Conservation (phyloP, 2,113 vertebrate genomes). For the Willisornis vidua region DNA sequence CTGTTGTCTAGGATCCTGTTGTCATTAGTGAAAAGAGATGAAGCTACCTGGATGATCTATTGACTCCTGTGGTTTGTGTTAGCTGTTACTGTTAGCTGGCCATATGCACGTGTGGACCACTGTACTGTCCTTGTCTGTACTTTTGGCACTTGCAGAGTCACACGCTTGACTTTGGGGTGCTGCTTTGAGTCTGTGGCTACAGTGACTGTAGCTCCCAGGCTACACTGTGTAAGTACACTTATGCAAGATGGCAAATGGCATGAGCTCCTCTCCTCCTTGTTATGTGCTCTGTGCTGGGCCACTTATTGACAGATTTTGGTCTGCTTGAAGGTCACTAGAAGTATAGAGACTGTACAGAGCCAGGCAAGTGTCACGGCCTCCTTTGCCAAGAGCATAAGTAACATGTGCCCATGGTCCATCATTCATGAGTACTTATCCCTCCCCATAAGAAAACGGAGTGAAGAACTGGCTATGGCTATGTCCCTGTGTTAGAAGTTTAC, state of each 20-base stretch:
- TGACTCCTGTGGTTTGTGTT: not conserved
- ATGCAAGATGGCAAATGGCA: fast-evolving
- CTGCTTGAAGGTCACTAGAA: not conserved
- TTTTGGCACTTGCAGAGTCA: not conserved
- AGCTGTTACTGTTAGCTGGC: not conserved
- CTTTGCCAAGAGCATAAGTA: not conserved
- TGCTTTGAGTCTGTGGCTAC: not conserved
- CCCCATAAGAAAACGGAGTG: not conserved
- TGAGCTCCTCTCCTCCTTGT: not conserved
- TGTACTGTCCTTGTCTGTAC: not conserved
- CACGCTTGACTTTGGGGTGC: not conserved
- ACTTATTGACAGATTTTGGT: not conserved
- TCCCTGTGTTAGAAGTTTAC: not conserved
- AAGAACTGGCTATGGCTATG: not conserved
- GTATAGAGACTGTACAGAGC: not conserved
- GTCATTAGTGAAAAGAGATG: not conserved
- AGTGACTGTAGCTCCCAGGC: not conserved
- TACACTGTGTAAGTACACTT: fast-evolving
- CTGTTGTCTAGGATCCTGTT: not conserved
- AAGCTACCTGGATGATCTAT: not conserved
- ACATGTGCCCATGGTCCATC: fast-evolving
- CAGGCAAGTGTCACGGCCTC: not conserved
- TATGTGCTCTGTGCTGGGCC: not conserved
- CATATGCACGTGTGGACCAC: not conserved
- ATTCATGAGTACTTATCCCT: not conserved